Base-by-base conservation (phyloP, 37 sponge, comb jelly and placozoan genomes). In the Petrosia ficiformis region DNA sequence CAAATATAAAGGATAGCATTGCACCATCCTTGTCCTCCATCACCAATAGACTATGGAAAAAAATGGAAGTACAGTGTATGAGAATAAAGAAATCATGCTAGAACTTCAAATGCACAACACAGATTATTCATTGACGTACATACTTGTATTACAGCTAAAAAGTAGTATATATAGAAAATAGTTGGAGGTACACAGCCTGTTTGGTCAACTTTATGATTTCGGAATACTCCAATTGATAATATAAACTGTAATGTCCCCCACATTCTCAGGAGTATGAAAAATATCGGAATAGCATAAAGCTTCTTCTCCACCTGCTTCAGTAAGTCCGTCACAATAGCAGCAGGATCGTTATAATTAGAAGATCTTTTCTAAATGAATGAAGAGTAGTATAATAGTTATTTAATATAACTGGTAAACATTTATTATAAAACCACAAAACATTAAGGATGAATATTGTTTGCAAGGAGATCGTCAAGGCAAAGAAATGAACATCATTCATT, bases 241-340 rank as follows among this genome's bases (percentile, higher is more conserved):
- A 89, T n/a, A 63, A 85, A 85, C 71, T 85, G 77, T 16, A 90
- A 19, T 35, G 86, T 90, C 0, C 90, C 90, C 90, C 90, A 90
- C 65, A 85, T 77, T 36, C 90, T 63, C 14, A 90, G 56, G 0
- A 90, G 63, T 61, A 90, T 73, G 78, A 90, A 90, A 5, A 81
- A 22, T 1, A 81, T 0, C 1, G 90, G 90, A 24, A 90, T 84
- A 25, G 52, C 34, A 33, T 38, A 41, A 31, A 61, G 77, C 30
- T 63, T 65, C 14, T 35, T 65, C 28, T 65, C 66, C 3, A 65
- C 33, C 14, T 65, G 21, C 35, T 37, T 68, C 10, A 76, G 42
- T 24, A 76, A 25, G 67, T 69, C 31, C 4, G n/a, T n/a, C n/a
- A n/a, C n/a, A n/a, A n/a, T n/a, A n/a, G n/a, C n/a, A n/a, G n/a